These are phyloP conservation scores for Laothoe populi DNA, from an alignment of 2,888 invertebrate species.

Conservation along the genomic window DNA sequence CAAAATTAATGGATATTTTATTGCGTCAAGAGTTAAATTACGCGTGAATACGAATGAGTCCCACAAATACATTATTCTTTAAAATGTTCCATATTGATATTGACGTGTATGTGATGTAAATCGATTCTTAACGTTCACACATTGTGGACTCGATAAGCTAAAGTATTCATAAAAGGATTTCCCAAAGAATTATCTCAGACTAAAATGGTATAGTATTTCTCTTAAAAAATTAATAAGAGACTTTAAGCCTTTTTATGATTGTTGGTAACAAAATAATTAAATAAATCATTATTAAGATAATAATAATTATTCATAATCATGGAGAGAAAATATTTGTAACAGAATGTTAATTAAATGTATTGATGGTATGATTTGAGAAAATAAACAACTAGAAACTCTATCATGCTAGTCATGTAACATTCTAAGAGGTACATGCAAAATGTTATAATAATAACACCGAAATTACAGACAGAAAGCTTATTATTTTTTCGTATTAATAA, in stretches of 20 bases:
- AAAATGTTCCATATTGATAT: constrained; percentile 47
- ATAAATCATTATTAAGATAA: too few relatives aligned
- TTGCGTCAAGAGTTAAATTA: constrained; percentile 80
- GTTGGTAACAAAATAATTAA: background rate
- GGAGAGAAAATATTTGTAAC: too few relatives aligned
- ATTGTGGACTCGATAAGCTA: constrained; percentile 41
- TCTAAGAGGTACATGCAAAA: too few relatives aligned
- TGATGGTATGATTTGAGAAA: too few relatives aligned
- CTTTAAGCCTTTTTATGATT: too few relatives aligned
- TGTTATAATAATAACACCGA: too few relatives aligned
- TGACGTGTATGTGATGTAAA: constrained; percentile 48
- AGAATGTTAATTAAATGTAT: too few relatives aligned
- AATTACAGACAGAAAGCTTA: too few relatives aligned
- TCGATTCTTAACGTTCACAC: constrained; percentile 42
- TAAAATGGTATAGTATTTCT: constrained; percentile 38
- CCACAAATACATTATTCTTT: constrained; percentile 55
- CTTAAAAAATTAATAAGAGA: background rate
- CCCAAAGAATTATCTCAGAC: constrained; percentile 37
- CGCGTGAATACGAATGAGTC: constrained; percentile 71
- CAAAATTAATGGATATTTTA: constrained; percentile 82
- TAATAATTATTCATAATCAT: too few relatives aligned
- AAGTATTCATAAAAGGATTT: constrained; percentile 42
- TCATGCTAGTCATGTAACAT: too few relatives aligned
- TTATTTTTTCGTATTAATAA: too few relatives aligned
- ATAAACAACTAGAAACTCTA: too few relatives aligned